These are phyloP conservation scores for Microcaecilia unicolor DNA, from an alignment of 2,797 vertebrate genomes.

Conservation along the genomic window DNA sequence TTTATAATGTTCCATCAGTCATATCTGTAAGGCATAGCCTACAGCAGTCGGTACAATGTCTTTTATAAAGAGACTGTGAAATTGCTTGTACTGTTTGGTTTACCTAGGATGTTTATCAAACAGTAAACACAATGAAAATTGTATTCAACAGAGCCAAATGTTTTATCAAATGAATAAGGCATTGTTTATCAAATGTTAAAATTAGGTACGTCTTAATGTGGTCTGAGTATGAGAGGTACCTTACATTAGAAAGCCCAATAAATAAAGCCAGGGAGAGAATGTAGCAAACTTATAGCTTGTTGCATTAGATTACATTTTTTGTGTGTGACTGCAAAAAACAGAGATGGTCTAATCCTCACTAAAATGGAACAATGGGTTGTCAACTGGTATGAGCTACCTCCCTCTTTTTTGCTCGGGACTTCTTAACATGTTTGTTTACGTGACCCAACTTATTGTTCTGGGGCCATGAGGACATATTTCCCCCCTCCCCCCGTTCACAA, in stretches of 20 bases:
- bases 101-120: slow-evolving; percentile 48
- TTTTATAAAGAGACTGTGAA: slow-evolving; percentile 27
- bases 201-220: slow-evolving; percentile 40
- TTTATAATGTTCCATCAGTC: slow-evolving; percentile 35
- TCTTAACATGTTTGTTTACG: slow-evolving; percentile 40
- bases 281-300: slow-evolving; percentile 21
- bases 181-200: slow-evolving; percentile 36
- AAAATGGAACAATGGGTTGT: slow-evolving; percentile 23
- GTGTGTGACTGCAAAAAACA: slow-evolving; percentile 29
- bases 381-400: slow-evolving; percentile 41
- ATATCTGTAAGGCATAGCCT: slow-evolving; percentile 51
- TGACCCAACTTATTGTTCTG: slow-evolving; percentile 25
- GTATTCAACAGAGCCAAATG: slow-evolving; percentile 44
- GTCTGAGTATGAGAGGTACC: slow-evolving; percentile 36
- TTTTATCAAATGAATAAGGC: slow-evolving; percentile 35
- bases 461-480: slow-evolving; percentile 36
- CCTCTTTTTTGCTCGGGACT: slow-evolving; percentile 39
- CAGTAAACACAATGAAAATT: slow-evolving; percentile 33
- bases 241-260: slow-evolving; percentile 29
- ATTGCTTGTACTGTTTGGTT: slow-evolving; percentile 49
- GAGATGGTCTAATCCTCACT: slow-evolving; percentile 30
- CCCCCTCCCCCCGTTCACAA: no score
- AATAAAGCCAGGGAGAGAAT: slow-evolving; percentile 15
- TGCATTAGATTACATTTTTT: slow-evolving; percentile 12
- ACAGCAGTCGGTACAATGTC: slow-evolving; percentile 40